Base-by-base conservation (phyloP, 2,888 invertebrate species). In the Chloroclystis v-ata region DNA sequence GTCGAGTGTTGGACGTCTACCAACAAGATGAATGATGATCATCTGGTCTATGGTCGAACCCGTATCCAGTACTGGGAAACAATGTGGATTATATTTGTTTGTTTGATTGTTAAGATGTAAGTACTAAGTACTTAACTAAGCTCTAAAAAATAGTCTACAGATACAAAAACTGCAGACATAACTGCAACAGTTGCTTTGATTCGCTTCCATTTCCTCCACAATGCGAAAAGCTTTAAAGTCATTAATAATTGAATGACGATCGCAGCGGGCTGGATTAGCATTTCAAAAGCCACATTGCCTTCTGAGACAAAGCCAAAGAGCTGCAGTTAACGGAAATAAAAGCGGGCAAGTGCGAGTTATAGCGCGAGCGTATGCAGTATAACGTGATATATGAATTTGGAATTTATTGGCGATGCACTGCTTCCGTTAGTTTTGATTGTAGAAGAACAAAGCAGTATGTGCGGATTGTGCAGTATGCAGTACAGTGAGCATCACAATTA, bases 251-350 rank as follows among this genome's bases (percentile, higher is more conserved):
- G 55, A 63, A 60, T 51, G 54, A 54, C 50, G 54, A 45, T 47
- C 49, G 49, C 46, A 51, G 50, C 52, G 24, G 41, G 33, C 47
- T 43, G 49, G 57, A 65, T 65, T 64, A 64, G 61, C 64, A 65
- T 65, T 61, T 60, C 63, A 61, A 63, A 63, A 62, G 63, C 59
- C 56, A 54, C 61, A 51, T 53, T 60, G 59, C 58, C 51, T 58
- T 53, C 44, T 52, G 52, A 59, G 58, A 60, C 61, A 64, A 63
- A 56, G 60, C 56, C 59, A 52, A 54, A 57, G 59, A 52, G 53
- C 47, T 50, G 42, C 49, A 56, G 48, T 48, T 53, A 56, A 54
- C 53, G 56, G 56, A 59, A 59, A 59, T 56, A 59, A 56, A 54
- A 56, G 49, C 41, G 20, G 51, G 46, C 40, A 46, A 43, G 50